A percentile compares a stretch with the other conserved stretches of the same genome.
These are phyloP conservation scores for Agrilus biguttatus DNA, from an alignment of 2,888 invertebrate genomes.

Conservation along the genomic window DNA sequence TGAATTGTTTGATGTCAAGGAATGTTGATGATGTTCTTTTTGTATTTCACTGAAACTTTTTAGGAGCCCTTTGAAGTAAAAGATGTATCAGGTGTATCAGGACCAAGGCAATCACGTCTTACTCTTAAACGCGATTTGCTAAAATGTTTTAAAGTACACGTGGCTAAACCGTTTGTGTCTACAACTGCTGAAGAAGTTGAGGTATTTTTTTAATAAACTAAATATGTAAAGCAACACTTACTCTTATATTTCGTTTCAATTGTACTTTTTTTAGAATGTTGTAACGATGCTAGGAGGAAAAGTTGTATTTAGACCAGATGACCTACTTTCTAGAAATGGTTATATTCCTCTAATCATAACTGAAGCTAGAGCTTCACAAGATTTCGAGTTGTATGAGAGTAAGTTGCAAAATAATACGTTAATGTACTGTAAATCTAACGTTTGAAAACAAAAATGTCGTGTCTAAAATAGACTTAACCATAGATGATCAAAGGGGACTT, in stretches of 20 bases:
- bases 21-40: not conserved
- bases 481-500: no score
- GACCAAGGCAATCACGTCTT: slow-evolving; percentile 36
- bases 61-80: slow-evolving; percentile 38
- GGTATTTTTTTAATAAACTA: slow-evolving; percentile 12
- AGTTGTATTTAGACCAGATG: slow-evolving; percentile 13
- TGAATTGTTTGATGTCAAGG: not conserved
- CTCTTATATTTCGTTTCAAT: not conserved
- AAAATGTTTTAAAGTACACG: slow-evolving; percentile 36
- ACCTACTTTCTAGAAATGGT: slow-evolving; percentile 15
- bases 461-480: no score
- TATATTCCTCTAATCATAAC: slow-evolving; percentile 21
- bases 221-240: not conserved
- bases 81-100: slow-evolving; percentile 37
- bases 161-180: slow-evolving; percentile 33
- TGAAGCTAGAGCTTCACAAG: slow-evolving; percentile 20
- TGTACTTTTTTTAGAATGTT: slow-evolving; percentile 15
- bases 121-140: slow-evolving; percentile 29
- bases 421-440: not conserved
- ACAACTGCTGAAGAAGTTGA: slow-evolving; percentile 20
- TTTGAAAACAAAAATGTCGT: not conserved
- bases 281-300: slow-evolving; percentile 20
- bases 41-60: slow-evolving; percentile 5
- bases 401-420: slow-evolving; percentile 9
- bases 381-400: slow-evolving; percentile 23